A percentile compares a stretch with the other conserved stretches of the same genome.
These are phyloP conservation scores for Operophtera brumata DNA, from an alignment of 2,888 invertebrate species.

Conservation along the genomic window DNA sequence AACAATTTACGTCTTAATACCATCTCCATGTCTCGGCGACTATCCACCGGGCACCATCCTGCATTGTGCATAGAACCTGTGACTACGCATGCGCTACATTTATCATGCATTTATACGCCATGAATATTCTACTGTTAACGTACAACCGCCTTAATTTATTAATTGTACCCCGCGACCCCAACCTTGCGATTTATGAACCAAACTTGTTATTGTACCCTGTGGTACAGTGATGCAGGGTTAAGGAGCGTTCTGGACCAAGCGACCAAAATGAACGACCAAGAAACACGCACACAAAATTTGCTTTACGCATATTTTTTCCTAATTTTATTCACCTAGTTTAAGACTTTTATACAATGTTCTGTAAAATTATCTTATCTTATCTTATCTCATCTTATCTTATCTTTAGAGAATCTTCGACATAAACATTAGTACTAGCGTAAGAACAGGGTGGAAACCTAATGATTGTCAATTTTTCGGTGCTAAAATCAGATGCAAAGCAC, in stretches of 20 bases:
- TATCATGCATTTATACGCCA: slow-evolving; percentile 69
- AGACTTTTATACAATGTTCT: too few species aligned
- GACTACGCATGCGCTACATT: slow-evolving; percentile 69
- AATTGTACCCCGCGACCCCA: slow-evolving; percentile 62
- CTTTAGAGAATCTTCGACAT: too few species aligned
- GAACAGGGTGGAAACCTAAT: too few species aligned
- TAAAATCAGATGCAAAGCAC: too few species aligned
- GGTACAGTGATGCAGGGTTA: slow-evolving; percentile 19
- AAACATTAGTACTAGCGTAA: too few species aligned
- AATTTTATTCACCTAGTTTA: too few species aligned
- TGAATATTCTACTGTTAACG: slow-evolving; percentile 73
- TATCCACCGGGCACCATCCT: slow-evolving; percentile 2
- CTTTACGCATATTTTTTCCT: too few species aligned
- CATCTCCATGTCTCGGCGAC: slow-evolving; percentile 2
- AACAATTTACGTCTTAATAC: not conserved
- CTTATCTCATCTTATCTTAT: too few species aligned
- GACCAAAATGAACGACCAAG: not conserved
- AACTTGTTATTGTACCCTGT: slow-evolving; percentile 46
- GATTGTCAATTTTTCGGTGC: too few species aligned
- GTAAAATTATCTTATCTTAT: too few species aligned
- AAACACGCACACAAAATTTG: not conserved
- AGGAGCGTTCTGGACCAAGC: not conserved
- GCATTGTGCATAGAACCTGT: slow-evolving; percentile 51
- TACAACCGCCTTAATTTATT: slow-evolving; percentile 62
- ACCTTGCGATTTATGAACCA: slow-evolving; percentile 57